Evolutionary conservation across 2,888 invertebrate species (phyloP), one percentile per base, ranked within the genome.

Genomic region (Xestobium rufovillosum): DNA sequence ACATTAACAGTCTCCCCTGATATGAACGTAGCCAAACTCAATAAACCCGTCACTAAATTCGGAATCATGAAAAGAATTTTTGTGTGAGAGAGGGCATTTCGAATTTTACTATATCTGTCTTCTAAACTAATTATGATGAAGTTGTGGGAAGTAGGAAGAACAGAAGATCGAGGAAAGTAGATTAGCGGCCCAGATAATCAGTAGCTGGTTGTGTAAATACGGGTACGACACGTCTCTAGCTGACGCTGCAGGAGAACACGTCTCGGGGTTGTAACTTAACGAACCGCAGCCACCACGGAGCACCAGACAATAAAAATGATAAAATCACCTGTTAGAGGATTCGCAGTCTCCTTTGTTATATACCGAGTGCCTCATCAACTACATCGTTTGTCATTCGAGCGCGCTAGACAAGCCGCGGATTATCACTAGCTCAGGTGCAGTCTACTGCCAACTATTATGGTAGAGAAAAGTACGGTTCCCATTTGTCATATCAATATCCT

Each of bases 161-260:
- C 39, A 39, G 43, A 47, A 50, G 50, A 48, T 52, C 43, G 49
- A 43, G 47, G 44, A 52, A 53, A 52, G 50, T 51, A 52, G 51
- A 55, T 55, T 55, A 55, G 51, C 51, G 44, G 46, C 46, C 36
- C 43, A 46, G 53, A 53, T 53, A 50, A 53, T 50, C 53, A 51
- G 48, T 43, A 47, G 44, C 47, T 44, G 48, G 42, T 41, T 52
- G 52, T 52, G 51, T 48, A 53, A 55, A 53, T 54, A 54, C 50
- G 50, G 53, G 50, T n/a, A n/a, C 47, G 52, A 52, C 50, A 51
- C 47, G 50, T 52, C 47, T 44, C 37, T 36, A 36, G 38, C 43
- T 34, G 41, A 36, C 42, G 33, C 37, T 31, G 39, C 31, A 37
- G 36, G 35, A 26, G n/a, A n/a, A n/a, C n/a, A n/a, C n/a, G n/a